These are phyloP conservation scores for Sphaeridia pumilis DNA, from an alignment of 2,888 invertebrate genomes.

Conservation along the genomic window DNA sequence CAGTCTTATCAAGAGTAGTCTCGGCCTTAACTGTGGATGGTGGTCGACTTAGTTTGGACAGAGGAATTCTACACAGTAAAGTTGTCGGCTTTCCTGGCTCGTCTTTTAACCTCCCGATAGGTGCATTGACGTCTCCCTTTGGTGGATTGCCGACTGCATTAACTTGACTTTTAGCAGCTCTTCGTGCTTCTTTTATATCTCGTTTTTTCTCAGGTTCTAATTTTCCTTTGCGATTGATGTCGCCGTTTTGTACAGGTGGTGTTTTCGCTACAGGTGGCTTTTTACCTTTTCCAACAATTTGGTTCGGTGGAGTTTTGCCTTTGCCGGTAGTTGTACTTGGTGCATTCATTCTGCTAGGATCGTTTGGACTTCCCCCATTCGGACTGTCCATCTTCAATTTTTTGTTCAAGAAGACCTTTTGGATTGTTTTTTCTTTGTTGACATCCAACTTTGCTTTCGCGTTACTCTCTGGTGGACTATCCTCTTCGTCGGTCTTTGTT, in stretches of 20 bases:
- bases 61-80: slow-evolving; percentile 27
- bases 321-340: slow-evolving; percentile 2
- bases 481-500: slow-evolving; percentile 17
- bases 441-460: slow-evolving; percentile 23
- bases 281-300: slow-evolving; percentile 34
- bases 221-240: slow-evolving; percentile 16
- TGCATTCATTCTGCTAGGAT: neutral
- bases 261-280: slow-evolving; percentile 18
- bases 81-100: slow-evolving; percentile 25
- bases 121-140: slow-evolving; percentile 1
- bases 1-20: slow-evolving; percentile 14
- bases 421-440: slow-evolving; percentile 35
- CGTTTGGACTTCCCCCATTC: slow-evolving; percentile 7
- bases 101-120: slow-evolving; percentile 16
- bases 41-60: slow-evolving; percentile 24
- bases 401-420: slow-evolving; percentile 28
- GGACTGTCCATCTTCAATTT: slow-evolving; percentile 30
- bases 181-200: no score
- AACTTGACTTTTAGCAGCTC: slow-evolving; percentile 10
- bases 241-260: slow-evolving; percentile 27
- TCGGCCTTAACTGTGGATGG: slow-evolving; percentile 7
- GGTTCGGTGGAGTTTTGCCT: slow-evolving; percentile 21
- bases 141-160: slow-evolving; percentile 1
- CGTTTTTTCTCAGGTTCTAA: slow-evolving; percentile 7
- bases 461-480: slow-evolving; percentile 27